Percentiles rank a stretch among this genome's conserved stretches.
These are phyloP conservation scores for Crioceris asparagi DNA, from an alignment of 2,888 invertebrate species.

Conservation along the genomic window DNA sequence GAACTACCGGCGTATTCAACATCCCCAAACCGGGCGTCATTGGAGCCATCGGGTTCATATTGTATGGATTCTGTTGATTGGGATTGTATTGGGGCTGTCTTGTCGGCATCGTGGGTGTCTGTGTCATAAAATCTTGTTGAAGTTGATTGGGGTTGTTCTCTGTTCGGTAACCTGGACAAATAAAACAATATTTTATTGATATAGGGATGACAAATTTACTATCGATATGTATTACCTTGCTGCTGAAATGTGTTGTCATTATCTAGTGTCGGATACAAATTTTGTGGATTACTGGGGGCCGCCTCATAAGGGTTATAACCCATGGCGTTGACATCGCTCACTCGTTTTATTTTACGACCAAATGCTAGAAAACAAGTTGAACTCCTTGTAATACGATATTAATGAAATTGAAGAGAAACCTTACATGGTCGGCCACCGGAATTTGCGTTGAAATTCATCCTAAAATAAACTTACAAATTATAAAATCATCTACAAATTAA, in stretches of 20 bases:
- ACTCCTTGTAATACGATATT: too few relatives aligned
- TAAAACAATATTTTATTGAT: not conserved
- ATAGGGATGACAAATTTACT: not conserved
- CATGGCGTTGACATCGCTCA: conserved; percentile 59
- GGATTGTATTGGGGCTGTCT: conserved; percentile 11
- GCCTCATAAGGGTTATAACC: conserved; percentile 37
- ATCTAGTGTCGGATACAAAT: conserved; percentile 23
- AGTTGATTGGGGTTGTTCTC: conserved; percentile 2
- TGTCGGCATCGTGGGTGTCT: conserved; percentile 9
- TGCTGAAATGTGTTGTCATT: conserved; percentile 19
- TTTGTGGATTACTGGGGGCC: conserved; percentile 26
- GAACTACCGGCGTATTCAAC: conserved; percentile 53
- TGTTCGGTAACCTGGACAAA: conserved; percentile 14
- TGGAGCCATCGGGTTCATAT: not conserved
- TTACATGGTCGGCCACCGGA: conserved; percentile 33
- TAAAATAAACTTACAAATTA: not conserved
- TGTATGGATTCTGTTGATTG: conserved; percentile 12
- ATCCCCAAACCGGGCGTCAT: conserved; percentile 30
- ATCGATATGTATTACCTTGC: conserved; percentile 15
- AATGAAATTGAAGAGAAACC: too few relatives aligned
- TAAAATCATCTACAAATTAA: not conserved
- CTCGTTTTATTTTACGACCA: conserved; percentile 51
- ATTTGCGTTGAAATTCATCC: conserved; percentile 38
- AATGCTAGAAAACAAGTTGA: conserved; percentile 27
- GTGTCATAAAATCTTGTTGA: conserved; percentile 1